phyloP scores from a whole-genome alignment of 2,113 vertebrate genomes.

The Tylochromis polylepis region DNA sequence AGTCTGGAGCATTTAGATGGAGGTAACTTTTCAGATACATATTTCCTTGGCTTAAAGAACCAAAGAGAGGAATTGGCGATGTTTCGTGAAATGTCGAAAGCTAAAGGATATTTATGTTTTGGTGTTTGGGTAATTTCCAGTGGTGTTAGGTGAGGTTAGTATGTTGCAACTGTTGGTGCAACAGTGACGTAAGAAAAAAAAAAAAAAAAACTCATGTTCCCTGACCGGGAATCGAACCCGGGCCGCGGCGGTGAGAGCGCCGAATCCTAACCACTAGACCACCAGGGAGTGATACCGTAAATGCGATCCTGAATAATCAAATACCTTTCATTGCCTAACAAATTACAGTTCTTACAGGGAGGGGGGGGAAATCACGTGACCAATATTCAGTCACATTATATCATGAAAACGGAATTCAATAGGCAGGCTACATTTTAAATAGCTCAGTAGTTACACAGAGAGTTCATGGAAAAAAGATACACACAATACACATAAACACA shows the following conservation, averaged over 20 bases:
- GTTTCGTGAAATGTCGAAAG: not conserved
- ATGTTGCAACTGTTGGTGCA: too few species aligned
- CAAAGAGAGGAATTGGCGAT: not conserved
- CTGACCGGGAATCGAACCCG: slow-evolving; percentile 68
- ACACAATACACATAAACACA: not conserved
- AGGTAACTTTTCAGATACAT: not conserved
- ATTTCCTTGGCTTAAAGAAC: not conserved
- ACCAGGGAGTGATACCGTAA: not conserved
- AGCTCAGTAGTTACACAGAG: not conserved
- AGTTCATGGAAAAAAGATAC: not conserved
- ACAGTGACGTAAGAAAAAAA: not conserved
- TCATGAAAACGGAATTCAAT: not conserved
- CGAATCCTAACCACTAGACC: slow-evolving; percentile 75
- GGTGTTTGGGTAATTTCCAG: not conserved
- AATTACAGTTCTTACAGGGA: not conserved
- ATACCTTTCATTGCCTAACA: fast-evolving
- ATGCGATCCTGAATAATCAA: fast-evolving
- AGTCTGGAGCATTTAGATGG: not conserved
- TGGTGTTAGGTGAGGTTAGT: not conserved
- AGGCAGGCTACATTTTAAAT: not conserved
- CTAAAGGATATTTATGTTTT: not conserved
- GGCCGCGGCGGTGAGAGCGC: slow-evolving; percentile 65
- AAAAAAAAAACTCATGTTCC: not conserved
- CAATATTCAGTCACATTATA: not conserved
- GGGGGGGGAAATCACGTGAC: not conserved